Conservation (phyloP, 2,113 vertebrate genomes). For the Prinia subflava region DNA sequence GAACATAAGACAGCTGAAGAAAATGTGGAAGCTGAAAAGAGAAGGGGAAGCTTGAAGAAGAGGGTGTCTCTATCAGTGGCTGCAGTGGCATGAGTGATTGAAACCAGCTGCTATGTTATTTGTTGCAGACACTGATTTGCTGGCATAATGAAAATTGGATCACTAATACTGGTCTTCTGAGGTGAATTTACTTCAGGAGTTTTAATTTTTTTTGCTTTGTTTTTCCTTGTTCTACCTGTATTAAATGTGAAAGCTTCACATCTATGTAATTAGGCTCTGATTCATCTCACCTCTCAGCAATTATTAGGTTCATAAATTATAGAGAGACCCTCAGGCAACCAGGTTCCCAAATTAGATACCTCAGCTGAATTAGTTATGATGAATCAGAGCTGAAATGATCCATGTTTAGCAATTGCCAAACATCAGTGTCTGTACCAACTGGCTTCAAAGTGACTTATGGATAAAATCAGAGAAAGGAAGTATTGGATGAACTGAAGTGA, state of each 20-base stretch:
- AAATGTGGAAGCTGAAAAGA: neutral
- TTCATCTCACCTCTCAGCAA: slow-evolving; percentile 27
- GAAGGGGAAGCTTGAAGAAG: neutral
- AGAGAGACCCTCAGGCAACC: slow-evolving; percentile 24
- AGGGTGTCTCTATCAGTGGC: neutral
- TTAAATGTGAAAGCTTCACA: neutral
- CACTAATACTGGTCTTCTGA: accelerated
- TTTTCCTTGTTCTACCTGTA: neutral
- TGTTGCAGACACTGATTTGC: neutral
- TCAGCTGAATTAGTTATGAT: slow-evolving; percentile 19
- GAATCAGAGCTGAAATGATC: slow-evolving; percentile 36
- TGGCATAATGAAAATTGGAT: neutral
- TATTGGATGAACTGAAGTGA: neutral
- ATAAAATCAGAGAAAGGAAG: neutral
- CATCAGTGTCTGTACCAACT: neutral
- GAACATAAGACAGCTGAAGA: neutral
- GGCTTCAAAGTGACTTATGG: neutral
- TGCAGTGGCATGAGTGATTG: neutral
- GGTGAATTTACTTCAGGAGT: neutral
- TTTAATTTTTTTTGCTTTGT: neutral
- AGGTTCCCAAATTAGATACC: slow-evolving; percentile 37
- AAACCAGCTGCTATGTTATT: neutral
- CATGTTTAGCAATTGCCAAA: neutral
- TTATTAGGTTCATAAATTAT: slow-evolving; percentile 40
- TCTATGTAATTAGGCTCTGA: slow-evolving; percentile 31